Base-by-base conservation (phyloP, 53 echinoderm and acorn worm genomes). In the Hippasteria phrygiana region DNA sequence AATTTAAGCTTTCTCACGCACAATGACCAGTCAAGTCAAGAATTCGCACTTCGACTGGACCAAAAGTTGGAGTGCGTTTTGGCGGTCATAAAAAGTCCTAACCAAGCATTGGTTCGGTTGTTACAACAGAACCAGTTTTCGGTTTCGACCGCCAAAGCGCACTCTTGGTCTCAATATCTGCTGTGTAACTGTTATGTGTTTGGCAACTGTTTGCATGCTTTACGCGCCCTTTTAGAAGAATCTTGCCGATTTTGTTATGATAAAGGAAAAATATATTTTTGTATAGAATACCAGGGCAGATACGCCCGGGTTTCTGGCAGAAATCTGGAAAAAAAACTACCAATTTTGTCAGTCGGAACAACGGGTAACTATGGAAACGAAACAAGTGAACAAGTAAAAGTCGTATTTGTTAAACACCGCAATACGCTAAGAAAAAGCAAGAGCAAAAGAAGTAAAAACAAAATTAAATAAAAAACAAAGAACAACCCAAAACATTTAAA, bases 261-360 rank as follows among this genome's bases (percentile, higher is more conserved):
- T 24, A 71, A 36, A 53, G 34, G 29, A 46, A 78, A 40, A 35
- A 70, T 85, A 85, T 85, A 85, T 85, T 85, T 85, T 85, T 85
- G 36, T 85, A 85, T 85, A 69, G 53, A 85, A 85, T 85, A 85
- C 85, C 69, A 69, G 47, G 85, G 53, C 85, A 10, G 34, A 67
- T 32, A 43, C 33, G 37, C 50, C 65, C 36, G 47, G 42, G 85
- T 85, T 70, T 38, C 12, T 9, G 51, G 35, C 38, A 35, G 51
- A 31, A 40, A 85, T 48, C 71, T 43, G 70, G 85, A 85, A 69
- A 62, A 67, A 69, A 62, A 67, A 69, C 45, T 66, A 70, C 85
- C 85, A 85, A 85, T 85, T 50, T 9, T 85, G 85, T 85, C 85
- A 85, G 85, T 85, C 85, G 85, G 85, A 85, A 85, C 85, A 85